Evolutionary conservation across 2,888 invertebrate genomes (phyloP), one percentile per base, ranked within the genome.

Genomic region (Meteorus cinctellus): DNA sequence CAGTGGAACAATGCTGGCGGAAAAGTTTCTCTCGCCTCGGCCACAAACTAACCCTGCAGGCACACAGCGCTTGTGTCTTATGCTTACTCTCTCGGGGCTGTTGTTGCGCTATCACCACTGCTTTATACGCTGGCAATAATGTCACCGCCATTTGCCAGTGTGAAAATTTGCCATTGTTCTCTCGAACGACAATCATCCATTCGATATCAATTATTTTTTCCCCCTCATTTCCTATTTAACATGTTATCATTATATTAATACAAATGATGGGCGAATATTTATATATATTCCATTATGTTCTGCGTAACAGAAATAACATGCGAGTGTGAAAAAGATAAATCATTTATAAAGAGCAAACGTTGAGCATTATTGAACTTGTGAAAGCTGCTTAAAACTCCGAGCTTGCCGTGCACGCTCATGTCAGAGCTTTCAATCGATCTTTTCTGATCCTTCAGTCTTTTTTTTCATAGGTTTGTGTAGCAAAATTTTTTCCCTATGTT

Each of bases 21-120:
- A 74, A 78, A 80, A 80, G 78, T 80, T 79, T 70, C 59, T 24
- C 72, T 68, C 51, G 41, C 66, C 76, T 41, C 60, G 72, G 69
- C 72, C 71, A 41, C 74, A 55, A 79, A 75, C 74, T 74, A 78
- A 79, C 75, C 72, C 69, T 19, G 24, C 69, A 72, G 51, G 63
- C 29, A 71, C 24, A 48, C 41, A 45, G 41, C 36, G 60, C 66
- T 60, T 36, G 51, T 45, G 59, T 24, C 62, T 70, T 31, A 24
- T 48, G 74, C 24, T 34, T 55, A 10, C 24, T 70, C 70, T 51
- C 70, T 31, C 8, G 45, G 48, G 74, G 68, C 68, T 74, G 62
- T 68, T 74, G 74, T 74, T 68, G 27, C 34, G 27, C 51, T 36
- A 65, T 65, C 65, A 36, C 10, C 55, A 55, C 19, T 55, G 55